Percentiles rank a stretch among this genome's conserved stretches.
These are phyloP conservation scores for Triplophysa siluroides DNA, from an alignment of 2,113 vertebrate genomes.

Conservation along the genomic window DNA sequence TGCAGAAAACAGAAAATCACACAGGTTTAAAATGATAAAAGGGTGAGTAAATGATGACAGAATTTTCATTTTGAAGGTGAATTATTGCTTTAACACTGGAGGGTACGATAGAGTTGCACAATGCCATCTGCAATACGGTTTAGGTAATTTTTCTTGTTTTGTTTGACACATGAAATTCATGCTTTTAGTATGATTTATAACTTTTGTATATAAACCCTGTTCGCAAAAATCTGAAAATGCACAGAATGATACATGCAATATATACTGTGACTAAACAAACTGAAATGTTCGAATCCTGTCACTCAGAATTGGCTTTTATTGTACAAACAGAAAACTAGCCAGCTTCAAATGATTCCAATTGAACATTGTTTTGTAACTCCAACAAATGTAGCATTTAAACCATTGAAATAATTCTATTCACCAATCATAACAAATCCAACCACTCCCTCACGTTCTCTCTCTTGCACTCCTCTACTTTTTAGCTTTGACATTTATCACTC, in stretches of 20 bases:
- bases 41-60: too few species aligned
- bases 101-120: background rate
- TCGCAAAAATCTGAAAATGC: background rate
- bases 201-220: background rate
- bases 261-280: conserved; percentile 14
- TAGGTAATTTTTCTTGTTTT: background rate
- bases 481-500: background rate
- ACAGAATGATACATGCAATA: conserved; percentile 35
- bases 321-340: background rate
- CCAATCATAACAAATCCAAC: background rate
- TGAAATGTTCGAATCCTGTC: conserved; percentile 22
- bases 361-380: background rate
- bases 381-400: background rate
- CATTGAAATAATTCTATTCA: background rate
- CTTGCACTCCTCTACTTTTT: background rate
- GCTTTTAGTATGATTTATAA: background rate
- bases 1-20: too few species aligned
- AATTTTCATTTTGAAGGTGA: too few species aligned
- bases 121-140: background rate
- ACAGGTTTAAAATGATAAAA: too few species aligned
- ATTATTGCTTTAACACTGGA: too few species aligned
- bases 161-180: background rate
- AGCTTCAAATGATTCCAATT: background rate
- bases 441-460: background rate
- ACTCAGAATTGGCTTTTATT: background rate